A percentile compares a stretch with the other conserved stretches of the same genome.
phyloP scores from a whole-genome alignment of 2,888 invertebrate genomes.

The Oconnorella tubifera region DNA sequence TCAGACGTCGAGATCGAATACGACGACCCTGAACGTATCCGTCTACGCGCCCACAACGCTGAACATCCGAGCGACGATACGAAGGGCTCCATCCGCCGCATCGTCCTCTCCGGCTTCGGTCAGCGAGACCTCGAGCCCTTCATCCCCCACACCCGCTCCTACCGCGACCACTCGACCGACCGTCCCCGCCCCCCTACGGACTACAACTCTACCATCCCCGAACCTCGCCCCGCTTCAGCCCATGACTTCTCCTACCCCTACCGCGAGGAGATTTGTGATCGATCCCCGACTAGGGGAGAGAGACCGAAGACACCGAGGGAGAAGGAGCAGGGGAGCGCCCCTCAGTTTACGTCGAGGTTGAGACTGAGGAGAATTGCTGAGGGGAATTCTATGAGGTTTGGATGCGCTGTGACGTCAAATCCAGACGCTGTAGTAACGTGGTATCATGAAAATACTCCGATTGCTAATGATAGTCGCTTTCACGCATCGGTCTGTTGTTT shows the following conservation, averaged over 20 bases:
- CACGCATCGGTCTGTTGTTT: slow-evolving; percentile 22
- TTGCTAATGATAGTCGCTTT: slow-evolving; percentile 20
- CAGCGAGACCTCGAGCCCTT: slow-evolving; percentile 6
- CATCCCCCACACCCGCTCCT: neutral
- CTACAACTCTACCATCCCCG: neutral
- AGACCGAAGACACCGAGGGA: neutral
- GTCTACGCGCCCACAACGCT: neutral
- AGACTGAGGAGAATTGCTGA: slow-evolving; percentile 26
- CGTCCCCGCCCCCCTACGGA: neutral
- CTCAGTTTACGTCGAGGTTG: slow-evolving; percentile 31
- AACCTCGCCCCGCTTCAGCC: neutral
- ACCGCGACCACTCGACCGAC: neutral
- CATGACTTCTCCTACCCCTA: neutral
- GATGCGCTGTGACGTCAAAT: slow-evolving; percentile 31
- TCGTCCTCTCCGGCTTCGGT: slow-evolving; percentile 27
- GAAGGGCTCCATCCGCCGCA: slow-evolving; percentile 14
- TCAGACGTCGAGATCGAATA: slow-evolving; percentile 24
- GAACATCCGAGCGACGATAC: slow-evolving; percentile 15
- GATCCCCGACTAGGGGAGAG: neutral
- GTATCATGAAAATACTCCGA: slow-evolving; percentile 23
- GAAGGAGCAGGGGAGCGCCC: slow-evolving; percentile 15
- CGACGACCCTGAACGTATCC: slow-evolving; percentile 8
- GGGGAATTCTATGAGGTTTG: slow-evolving; percentile 29
- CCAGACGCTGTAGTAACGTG: slow-evolving; percentile 31
- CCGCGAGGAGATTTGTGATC: neutral